phyloP scores from a whole-genome alignment of 2,888 invertebrate species.

The Ariolimax columbianus region DNA sequence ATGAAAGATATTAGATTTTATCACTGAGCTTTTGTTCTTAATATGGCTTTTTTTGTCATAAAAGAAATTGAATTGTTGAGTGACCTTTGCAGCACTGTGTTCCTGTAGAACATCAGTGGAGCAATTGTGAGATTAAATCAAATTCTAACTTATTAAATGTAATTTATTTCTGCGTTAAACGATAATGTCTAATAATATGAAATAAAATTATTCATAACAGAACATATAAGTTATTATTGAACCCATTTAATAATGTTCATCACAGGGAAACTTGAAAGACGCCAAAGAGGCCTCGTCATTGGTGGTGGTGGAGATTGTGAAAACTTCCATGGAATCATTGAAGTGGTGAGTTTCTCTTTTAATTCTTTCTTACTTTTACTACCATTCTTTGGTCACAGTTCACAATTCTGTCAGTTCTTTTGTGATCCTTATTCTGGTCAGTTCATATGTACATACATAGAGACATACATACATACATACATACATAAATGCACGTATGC shows the following conservation, averaged over 20 bases:
- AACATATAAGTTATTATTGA: not conserved
- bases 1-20: too few relatives aligned
- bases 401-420: not conserved
- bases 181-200: not conserved
- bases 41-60: too few relatives aligned
- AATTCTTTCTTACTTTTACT: not conserved
- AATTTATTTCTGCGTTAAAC: too few relatives aligned
- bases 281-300: constrained; percentile 52
- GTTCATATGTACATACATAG: not conserved
- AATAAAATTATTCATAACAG: not conserved
- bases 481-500: too few relatives aligned
- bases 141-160: too few relatives aligned
- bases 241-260: not conserved
- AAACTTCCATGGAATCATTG: constrained; percentile 51
- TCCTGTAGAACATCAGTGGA: too few relatives aligned
- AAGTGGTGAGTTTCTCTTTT: constrained; percentile 43
- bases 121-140: too few relatives aligned
- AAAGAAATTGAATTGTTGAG: too few relatives aligned
- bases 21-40: too few relatives aligned
- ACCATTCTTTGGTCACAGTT: not conserved
- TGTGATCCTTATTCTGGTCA: not conserved
- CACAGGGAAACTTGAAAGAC: constrained; percentile 47
- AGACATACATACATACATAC: too few relatives aligned
- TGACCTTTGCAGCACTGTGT: too few relatives aligned
- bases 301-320: constrained; percentile 53